Percentiles rank a stretch among this genome's conserved stretches.
These are phyloP conservation scores for Tetragonula carbonaria DNA, from an alignment of 2,888 invertebrate genomes.

Conservation along the genomic window DNA sequence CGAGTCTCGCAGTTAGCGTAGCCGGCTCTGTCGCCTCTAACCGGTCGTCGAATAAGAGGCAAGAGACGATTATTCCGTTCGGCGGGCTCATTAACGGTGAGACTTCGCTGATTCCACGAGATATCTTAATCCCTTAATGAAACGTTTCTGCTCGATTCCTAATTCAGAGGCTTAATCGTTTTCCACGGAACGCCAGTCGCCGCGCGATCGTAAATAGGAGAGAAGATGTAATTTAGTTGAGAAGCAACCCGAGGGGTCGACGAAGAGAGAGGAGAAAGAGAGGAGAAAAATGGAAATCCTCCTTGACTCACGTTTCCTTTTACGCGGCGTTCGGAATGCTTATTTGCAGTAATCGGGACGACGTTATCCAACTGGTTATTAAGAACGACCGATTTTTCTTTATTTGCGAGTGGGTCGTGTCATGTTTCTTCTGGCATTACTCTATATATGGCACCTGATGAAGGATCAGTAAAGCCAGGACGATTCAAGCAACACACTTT, in stretches of 20 bases:
- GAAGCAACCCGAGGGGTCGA: background rate
- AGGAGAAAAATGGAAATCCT: background rate
- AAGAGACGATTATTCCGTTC: constrained; percentile 33
- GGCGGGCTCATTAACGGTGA: constrained; percentile 60
- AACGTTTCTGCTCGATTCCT: constrained; percentile 47
- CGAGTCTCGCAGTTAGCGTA: constrained; percentile 56
- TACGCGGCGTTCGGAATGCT: constrained; percentile 5
- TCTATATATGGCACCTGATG: background rate
- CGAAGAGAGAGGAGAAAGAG: background rate
- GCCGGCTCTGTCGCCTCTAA: background rate
- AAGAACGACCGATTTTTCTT: background rate
- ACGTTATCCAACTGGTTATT: constrained; percentile 7
- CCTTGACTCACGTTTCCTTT: background rate
- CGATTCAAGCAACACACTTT: background rate
- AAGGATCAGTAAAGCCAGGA: background rate
- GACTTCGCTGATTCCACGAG: constrained; percentile 43
- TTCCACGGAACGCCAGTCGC: constrained; percentile 13
- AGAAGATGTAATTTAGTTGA: constrained; percentile 26
- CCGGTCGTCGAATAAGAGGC: constrained; percentile 19
- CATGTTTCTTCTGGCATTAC: background rate
- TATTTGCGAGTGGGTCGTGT: background rate
- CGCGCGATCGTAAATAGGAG: constrained; percentile 16
- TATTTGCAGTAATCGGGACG: background rate
- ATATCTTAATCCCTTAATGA: constrained; percentile 66
- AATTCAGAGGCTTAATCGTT: constrained; percentile 52